These are phyloP conservation scores for Centropus bengalensis DNA, from an alignment of 2,113 vertebrate species.

Conservation along the genomic window DNA sequence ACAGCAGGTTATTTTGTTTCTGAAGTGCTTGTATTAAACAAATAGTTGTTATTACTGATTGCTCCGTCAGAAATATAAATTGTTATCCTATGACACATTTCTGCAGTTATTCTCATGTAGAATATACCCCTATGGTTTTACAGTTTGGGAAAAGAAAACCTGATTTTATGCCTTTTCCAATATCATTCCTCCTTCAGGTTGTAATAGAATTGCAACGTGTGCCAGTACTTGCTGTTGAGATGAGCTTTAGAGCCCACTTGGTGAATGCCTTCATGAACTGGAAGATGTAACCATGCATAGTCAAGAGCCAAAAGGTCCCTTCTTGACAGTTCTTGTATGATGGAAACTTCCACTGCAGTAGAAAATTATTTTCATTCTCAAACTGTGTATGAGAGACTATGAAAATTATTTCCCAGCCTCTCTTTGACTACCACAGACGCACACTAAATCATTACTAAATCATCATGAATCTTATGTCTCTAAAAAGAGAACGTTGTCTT, in stretches of 20 bases:
- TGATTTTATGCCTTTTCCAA: not conserved
- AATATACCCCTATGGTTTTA: not conserved
- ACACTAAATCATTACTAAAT: not conserved
- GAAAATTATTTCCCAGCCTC: not conserved
- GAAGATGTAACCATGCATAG: not conserved
- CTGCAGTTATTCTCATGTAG: not conserved
- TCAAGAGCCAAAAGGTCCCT: constrained; percentile 28
- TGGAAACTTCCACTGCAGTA: not conserved
- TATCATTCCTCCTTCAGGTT: not conserved
- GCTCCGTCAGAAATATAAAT: not conserved
- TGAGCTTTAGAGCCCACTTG: constrained; percentile 33
- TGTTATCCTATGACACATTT: not conserved
- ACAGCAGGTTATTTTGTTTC: not conserved
- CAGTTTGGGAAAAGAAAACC: not conserved
- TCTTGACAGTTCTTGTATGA: not conserved
- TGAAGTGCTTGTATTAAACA: not conserved
- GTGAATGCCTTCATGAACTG: constrained; percentile 31
- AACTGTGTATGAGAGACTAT: not conserved
- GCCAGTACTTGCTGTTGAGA: constrained; percentile 12
- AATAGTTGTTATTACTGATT: not conserved
- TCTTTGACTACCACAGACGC: not conserved
- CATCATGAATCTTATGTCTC: not conserved
- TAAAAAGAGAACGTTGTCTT: not conserved
- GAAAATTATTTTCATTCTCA: not conserved
- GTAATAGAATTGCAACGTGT: not conserved